Percentiles rank a stretch among this genome's conserved stretches.
Conservation (phyloP, 2,888 invertebrate species). For the Rugalucina vietnamica region DNA sequence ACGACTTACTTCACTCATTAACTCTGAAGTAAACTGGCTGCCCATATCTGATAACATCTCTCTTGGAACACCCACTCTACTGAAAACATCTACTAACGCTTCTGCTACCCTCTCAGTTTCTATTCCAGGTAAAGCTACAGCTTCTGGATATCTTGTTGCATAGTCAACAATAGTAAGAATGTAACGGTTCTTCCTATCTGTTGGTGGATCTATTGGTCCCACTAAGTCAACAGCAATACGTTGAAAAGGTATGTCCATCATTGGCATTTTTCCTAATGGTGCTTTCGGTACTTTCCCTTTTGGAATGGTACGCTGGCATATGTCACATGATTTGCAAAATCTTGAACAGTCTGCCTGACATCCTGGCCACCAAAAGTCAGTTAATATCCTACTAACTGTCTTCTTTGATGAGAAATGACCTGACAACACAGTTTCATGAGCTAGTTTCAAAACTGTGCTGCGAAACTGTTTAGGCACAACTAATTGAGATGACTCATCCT, state of each 20-base stretch:
- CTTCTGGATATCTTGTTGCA: no score
- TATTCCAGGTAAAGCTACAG: slow-evolving; percentile 52
- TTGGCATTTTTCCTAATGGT: slow-evolving; percentile 53
- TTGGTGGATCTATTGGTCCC: slow-evolving; percentile 56
- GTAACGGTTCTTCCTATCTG: slow-evolving; percentile 56
- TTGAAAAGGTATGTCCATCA: slow-evolving; percentile 59
- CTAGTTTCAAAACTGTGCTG: slow-evolving; percentile 38
- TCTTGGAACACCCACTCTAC: slow-evolving; percentile 61
- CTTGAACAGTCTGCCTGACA: slow-evolving; percentile 40
- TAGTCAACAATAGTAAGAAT: slow-evolving; percentile 56
- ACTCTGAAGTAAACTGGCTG: slow-evolving; percentile 58
- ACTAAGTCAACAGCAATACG: slow-evolving; percentile 58
- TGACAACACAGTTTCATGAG: slow-evolving; percentile 56
- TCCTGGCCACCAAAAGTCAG: slow-evolving; percentile 61
- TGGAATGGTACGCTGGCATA: no score
- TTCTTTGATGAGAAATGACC: slow-evolving; percentile 9
- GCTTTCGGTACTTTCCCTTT: slow-evolving; percentile 51
- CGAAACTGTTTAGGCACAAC: slow-evolving; percentile 48
- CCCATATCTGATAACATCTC: slow-evolving; percentile 66
- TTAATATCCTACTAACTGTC: slow-evolving; percentile 7
- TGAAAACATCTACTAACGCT: slow-evolving; percentile 54
- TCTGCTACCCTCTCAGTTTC: slow-evolving; percentile 62
- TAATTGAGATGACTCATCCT: slow-evolving; percentile 17
- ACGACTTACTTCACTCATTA: slow-evolving; percentile 56
- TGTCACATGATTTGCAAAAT: slow-evolving; percentile 51